These are phyloP conservation scores for Cephus spinipes DNA, from an alignment of 2,888 invertebrate species.

Conservation along the genomic window DNA sequence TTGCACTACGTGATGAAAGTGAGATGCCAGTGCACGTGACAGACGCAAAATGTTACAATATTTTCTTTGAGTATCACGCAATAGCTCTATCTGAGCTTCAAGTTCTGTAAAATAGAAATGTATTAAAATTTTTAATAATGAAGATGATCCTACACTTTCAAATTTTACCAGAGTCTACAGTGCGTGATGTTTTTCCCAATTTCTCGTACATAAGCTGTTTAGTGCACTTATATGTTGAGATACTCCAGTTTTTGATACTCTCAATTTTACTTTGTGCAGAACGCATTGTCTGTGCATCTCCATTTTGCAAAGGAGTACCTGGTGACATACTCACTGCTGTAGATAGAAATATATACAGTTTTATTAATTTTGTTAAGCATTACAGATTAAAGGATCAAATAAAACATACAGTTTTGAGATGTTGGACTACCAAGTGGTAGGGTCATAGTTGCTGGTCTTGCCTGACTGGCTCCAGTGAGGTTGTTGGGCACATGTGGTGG, in stretches of 20 bases:
- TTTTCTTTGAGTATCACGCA: conserved; percentile 94
- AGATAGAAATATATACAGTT: background rate
- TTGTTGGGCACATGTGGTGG: conserved; percentile 65
- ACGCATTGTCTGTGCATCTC: conserved; percentile 75
- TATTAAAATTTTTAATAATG: conserved; percentile 11
- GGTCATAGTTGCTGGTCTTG: conserved; percentile 73
- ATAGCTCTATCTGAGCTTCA: conserved; percentile 92
- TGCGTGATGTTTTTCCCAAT: conserved; percentile 92
- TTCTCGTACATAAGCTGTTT: conserved; percentile 96
- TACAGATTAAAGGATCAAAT: background rate
- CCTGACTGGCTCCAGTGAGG: conserved; percentile 67
- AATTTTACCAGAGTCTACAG: conserved; percentile 82
- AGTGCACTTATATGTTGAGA: conserved; percentile 98
- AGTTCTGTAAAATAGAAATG: conserved; percentile 74
- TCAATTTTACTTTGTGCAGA: conserved; percentile 88
- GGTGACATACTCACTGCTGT: conserved; percentile 63
- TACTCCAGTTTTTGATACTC: conserved; percentile 94
- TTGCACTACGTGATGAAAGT: conserved; percentile 88
- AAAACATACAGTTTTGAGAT: conserved; percentile 52
- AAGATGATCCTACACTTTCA: background rate
- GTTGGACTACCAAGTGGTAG: conserved; percentile 80
- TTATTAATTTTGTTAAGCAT: background rate
- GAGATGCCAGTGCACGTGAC: conserved; percentile 86
- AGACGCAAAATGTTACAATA: conserved; percentile 89
- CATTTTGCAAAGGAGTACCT: conserved; percentile 73